Evolutionary conservation across 2,888 invertebrate species (phyloP), one percentile per base, ranked within the genome.

Genomic region (Idaea biselata): DNA sequence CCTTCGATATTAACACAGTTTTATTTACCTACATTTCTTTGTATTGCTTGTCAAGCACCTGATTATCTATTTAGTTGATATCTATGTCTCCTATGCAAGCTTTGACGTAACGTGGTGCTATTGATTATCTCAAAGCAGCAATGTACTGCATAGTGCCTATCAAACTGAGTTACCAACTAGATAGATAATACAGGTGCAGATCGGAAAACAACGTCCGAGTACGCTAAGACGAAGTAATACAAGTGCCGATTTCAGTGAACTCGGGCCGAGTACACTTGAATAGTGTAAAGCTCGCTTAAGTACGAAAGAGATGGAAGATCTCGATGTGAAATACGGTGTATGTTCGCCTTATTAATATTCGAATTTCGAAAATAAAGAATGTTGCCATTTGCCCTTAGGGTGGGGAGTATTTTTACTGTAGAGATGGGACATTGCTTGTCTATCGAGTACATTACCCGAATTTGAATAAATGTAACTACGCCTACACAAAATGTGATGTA

Each of bases 351-450:
- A 89, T 89, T 90, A 90, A 90, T 89, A 90, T 90, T 89, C 88
- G 81, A 89, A 89, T 89, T 90, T 89, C 88, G 81, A 89, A 89
- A 90, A 89, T 88, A 89, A 90, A 90, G 86, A 90, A 90, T 89
- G 85, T 87, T 87, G 82, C 89, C 86, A 87, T 86, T 80, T 82
- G 84, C 86, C 89, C 85, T 78, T 73, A 72, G 87, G 89, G 73
- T 76, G 80, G 84, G 83, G 85, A 83, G 87, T 84, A 81, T 82
- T 84, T 84, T 81, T 44, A 79, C 74, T 66, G 61, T 81, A 86
- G 84, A 72, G 86, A 60, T 73, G 81, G 56, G 61, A 59, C 14
- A 55, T 62, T 56, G 58, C 33, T 31, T 32, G 58, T 18, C 31
- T 61, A 64, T 64, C 61, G 60, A 59, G 5, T 54, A 18, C 31